Percentiles rank a stretch among this genome's conserved stretches.
Evolutionary conservation across 2,113 vertebrate species (phyloP).

Genomic region (Rhinopomastus cyanomelas): DNA sequence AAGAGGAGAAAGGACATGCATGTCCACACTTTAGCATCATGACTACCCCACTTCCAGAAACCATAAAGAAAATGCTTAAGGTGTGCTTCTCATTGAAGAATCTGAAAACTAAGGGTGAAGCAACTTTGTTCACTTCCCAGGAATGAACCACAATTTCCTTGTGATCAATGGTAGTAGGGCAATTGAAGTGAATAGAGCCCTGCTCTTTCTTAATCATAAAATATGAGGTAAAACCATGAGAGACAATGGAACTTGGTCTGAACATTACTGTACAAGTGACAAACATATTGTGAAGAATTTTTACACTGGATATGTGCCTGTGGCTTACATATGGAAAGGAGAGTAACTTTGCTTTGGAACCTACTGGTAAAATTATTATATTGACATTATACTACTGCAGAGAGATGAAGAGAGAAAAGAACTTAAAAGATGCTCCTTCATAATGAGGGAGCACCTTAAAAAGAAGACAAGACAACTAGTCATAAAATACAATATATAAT

Average conservation of each 20-base stretch:
- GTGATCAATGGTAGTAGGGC: background rate
- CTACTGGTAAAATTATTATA: background rate
- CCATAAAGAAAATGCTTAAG: background rate
- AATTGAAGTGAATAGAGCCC: background rate
- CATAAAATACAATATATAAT: constrained; percentile 10
- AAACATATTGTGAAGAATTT: background rate
- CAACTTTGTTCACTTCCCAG: background rate
- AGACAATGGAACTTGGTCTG: background rate
- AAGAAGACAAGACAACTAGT: background rate
- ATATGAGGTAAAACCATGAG: background rate
- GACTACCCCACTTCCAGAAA: background rate
- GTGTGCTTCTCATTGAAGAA: background rate
- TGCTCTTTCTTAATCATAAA: background rate
- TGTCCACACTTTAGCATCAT: no score
- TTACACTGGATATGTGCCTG: background rate
- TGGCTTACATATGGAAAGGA: background rate
- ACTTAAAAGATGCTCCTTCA: background rate
- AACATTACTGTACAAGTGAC: background rate
- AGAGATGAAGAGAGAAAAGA: background rate
- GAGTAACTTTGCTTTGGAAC: background rate
- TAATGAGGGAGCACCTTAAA: background rate
- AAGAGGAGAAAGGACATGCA: background rate
- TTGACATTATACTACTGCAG: background rate
- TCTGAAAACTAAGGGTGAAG: background rate
- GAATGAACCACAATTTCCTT: background rate